These are phyloP conservation scores for Anastrepha ludens DNA, from an alignment of 1,140 invertebrate species.

Conservation along the genomic window DNA sequence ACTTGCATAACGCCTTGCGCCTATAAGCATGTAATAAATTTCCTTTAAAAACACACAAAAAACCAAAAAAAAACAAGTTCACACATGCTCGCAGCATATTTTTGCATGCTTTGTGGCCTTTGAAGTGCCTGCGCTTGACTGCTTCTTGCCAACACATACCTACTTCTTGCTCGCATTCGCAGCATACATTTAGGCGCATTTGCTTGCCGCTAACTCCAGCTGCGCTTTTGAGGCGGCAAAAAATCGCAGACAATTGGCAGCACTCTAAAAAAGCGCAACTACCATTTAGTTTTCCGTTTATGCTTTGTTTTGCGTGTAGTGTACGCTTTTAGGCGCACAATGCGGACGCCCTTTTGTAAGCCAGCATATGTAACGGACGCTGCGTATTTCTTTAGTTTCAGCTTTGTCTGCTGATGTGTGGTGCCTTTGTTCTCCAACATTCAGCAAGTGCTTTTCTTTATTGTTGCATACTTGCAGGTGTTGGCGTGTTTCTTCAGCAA, in stretches of 20 bases:
- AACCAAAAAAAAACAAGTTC: not conserved
- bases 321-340: conserved; percentile 35
- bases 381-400: not conserved
- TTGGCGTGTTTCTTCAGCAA: not conserved
- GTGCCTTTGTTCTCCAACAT: not conserved
- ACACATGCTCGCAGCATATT: not conserved
- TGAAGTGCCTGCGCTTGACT: conserved; percentile 43
- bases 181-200: conserved; percentile 6
- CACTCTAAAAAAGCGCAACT: not conserved
- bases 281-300: not conserved
- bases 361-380: not conserved
- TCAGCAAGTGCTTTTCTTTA: not conserved
- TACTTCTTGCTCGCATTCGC: not conserved
- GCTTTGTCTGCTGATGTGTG: not conserved
- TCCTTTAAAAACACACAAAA: not conserved
- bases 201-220: not conserved
- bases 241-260: conserved; percentile 25
- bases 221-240: not conserved
- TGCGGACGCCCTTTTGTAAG: not conserved
- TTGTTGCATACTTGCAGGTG: conserved; percentile 16
- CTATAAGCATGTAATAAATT: not conserved
- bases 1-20: not conserved
- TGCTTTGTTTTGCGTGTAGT: not conserved
- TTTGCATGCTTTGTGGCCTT: conserved; percentile 15
- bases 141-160: conserved; percentile 11